Evolutionary conservation across 2,797 vertebrate species (phyloP).

Genomic region (Peromyscus aztecus): DNA sequence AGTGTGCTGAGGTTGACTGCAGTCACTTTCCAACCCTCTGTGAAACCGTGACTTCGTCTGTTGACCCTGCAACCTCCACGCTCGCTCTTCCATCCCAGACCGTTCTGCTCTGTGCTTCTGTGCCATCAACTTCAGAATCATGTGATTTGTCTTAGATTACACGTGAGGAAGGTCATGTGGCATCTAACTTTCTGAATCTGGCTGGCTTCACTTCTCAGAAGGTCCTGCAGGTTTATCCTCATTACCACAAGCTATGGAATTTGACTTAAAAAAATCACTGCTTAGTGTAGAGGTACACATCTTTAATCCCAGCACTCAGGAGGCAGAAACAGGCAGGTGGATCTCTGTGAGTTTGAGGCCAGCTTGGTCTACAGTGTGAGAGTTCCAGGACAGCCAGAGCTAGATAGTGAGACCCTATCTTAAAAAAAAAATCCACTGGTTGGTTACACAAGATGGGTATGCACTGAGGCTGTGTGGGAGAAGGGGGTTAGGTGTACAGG

Average conservation of each 20-base stretch:
- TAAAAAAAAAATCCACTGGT: not conserved
- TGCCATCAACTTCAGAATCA: not conserved
- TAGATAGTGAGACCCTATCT: not conserved
- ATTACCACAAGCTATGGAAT: not conserved
- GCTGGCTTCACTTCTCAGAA: not conserved
- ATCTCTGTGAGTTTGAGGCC: not conserved
- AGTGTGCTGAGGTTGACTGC: not conserved
- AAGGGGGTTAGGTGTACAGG: too few relatives aligned
- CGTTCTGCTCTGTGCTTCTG: not conserved
- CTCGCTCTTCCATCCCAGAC: fast-evolving
- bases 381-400: not conserved
- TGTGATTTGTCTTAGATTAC: not conserved
- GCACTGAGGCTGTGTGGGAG: not conserved
- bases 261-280: not conserved
- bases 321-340: not conserved
- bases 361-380: not conserved
- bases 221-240: not conserved
- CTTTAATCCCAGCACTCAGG: not conserved
- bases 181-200: too few relatives aligned
- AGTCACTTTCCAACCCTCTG: not conserved
- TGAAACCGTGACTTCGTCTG: too few relatives aligned
- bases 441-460: not conserved
- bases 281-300: not conserved
- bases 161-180: fast-evolving
- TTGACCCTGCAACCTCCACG: too few relatives aligned